These are phyloP conservation scores for Leptestheria dahalacensis DNA, from an alignment of 1,140 invertebrate species.

Conservation along the genomic window DNA sequence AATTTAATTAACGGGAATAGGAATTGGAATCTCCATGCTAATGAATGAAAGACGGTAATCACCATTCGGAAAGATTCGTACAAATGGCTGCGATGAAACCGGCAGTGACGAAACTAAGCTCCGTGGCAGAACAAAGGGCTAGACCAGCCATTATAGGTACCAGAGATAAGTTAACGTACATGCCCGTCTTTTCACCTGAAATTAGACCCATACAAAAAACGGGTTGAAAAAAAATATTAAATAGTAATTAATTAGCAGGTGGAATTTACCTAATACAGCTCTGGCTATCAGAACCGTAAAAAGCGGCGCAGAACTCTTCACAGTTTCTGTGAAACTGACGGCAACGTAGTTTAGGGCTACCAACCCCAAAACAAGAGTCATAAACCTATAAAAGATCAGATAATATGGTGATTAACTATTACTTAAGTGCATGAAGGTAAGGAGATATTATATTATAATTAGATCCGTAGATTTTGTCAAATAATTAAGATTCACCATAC, in stretches of 20 bases:
- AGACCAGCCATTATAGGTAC: conserved; percentile 72
- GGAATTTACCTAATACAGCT: conserved; percentile 29
- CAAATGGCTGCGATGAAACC: conserved; percentile 64
- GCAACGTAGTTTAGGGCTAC: conserved; percentile 67
- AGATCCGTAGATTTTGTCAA: conserved; percentile 7
- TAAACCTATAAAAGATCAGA: conserved; percentile 40
- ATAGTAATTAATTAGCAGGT: background rate
- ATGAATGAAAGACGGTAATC: no score
- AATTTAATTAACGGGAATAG: no score
- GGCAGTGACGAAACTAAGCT: conserved; percentile 59
- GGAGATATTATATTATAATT: conserved; percentile 7
- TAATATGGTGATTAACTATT: background rate
- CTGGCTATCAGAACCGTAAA: conserved; percentile 67
- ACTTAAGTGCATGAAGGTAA: no score
- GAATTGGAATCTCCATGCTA: no score
- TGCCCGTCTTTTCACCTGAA: conserved; percentile 52
- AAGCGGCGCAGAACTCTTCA: conserved; percentile 69
- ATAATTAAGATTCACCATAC: background rate
- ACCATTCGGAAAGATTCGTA: conserved; percentile 72
- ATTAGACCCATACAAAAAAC: conserved; percentile 20
- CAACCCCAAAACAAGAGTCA: conserved; percentile 56
- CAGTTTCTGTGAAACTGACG: conserved; percentile 72
- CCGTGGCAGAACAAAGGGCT: conserved; percentile 64
- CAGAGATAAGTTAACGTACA: conserved; percentile 60
- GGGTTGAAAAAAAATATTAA: conserved; percentile 4